Conservation (phyloP, 2,888 invertebrate species). For the Orthosia incerta region DNA sequence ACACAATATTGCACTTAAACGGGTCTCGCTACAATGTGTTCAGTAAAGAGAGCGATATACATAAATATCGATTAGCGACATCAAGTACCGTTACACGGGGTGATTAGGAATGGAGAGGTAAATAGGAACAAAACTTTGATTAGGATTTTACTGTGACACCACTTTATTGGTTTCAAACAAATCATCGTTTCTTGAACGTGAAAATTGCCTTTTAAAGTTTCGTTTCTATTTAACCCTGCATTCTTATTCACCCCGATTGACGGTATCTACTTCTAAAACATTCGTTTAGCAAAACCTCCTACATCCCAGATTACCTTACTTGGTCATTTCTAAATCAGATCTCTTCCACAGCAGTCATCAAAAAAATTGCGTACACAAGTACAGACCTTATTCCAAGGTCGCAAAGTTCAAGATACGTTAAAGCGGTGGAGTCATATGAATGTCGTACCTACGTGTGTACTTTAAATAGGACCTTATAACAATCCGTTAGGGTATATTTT, state of each 20-base stretch:
- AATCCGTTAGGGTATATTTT: constrained; percentile 51
- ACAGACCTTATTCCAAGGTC: constrained; percentile 49
- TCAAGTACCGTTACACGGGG: constrained; percentile 6
- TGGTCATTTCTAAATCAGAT: constrained; percentile 70
- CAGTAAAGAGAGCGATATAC: constrained; percentile 55
- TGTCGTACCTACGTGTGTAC: constrained; percentile 64
- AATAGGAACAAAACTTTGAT: too few species aligned
- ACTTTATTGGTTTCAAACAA: too few species aligned
- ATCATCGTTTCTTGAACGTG: too few species aligned
- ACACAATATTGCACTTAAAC: constrained; percentile 65
- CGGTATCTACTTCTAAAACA: constrained; percentile 45
- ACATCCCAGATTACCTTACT: constrained; percentile 66
- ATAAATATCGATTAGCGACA: constrained; percentile 61
- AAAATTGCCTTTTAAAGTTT: too few species aligned
- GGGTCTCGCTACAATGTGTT: constrained; percentile 46
- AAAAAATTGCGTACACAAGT: constrained; percentile 49
- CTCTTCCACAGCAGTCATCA: constrained; percentile 59
- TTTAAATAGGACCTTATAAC: constrained; percentile 49
- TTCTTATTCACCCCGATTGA: too few species aligned
- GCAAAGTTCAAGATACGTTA: constrained; percentile 60
- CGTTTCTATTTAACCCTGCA: too few species aligned
- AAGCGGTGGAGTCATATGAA: constrained; percentile 88
- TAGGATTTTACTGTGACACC: too few species aligned
- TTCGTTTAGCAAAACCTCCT: constrained; percentile 57
- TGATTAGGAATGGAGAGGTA: too few species aligned